Evolutionary conservation across 1,140 invertebrate species (phyloP), one percentile per base, ranked within the genome.

Genomic region (Drosophila sproati): DNA sequence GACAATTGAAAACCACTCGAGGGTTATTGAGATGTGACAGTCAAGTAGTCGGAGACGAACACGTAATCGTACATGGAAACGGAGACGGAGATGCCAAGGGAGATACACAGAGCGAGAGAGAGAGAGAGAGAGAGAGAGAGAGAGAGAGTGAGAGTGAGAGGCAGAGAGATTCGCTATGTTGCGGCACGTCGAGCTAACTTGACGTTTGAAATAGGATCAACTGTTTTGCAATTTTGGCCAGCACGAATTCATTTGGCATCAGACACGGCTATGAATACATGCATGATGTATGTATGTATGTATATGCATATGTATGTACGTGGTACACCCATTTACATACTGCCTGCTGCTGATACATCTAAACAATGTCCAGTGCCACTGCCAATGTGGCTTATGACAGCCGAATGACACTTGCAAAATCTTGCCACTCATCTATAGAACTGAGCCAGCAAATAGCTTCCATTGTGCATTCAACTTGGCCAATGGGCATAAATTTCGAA

Each of bases 1-100:
- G 85, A 88, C 85, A 88, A 88, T 89, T 88, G 85, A 89, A 88
- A 88, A 68, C 80, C 85, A 88, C 85, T 88, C 78, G 85, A 89
- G 85, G 77, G 85, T 89, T 88, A 88, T 88, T 88, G 83, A 88
- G 83, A 89, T 89, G 83, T 88, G 83, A 88, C 83, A 89, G 83
- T 88, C 83, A 83, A 88, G 85, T 80, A 83, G 83, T 74, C 75
- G 79, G 72, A 82, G 78, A 73, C 64, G 67, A 59, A 39, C 37
- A 50, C 74, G 50, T 39, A 60, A 54, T 47, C 47, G 73, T 39
- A 66, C 63, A 32, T 41, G 35, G 7, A n/a, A 31, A n/a, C 12
- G 37, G 50, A 37, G 28, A 6, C 35, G 34, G 6, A 39, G 20
- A 8, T 28, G 32, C n/a, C 10, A n/a, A 43, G 4, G 10, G 39